These are phyloP conservation scores for Isotomurus palustris DNA, from an alignment of 2,888 invertebrate species.

Conservation along the genomic window DNA sequence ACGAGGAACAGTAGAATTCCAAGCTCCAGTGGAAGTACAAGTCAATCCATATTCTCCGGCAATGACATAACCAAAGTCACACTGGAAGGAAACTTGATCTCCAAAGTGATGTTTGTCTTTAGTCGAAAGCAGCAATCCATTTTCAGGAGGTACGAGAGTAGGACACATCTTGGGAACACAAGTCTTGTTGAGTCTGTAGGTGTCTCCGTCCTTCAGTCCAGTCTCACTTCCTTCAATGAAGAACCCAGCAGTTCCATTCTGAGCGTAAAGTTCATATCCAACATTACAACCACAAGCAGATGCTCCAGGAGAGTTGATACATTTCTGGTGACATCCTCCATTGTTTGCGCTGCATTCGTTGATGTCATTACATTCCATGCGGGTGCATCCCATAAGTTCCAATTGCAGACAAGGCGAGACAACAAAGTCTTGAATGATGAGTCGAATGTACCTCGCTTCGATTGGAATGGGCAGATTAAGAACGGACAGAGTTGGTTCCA, in stretches of 20 bases:
- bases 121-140: constrained; percentile 76
- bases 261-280: constrained; percentile 80
- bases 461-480: constrained; percentile 84
- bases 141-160: constrained; percentile 68
- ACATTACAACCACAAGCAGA: constrained; percentile 84
- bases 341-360: constrained; percentile 82
- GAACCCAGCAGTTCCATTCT: constrained; percentile 87
- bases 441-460: constrained; percentile 80
- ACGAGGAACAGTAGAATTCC: constrained; percentile 90
- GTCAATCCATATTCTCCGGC: constrained; percentile 77
- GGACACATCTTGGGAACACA: constrained; percentile 93
- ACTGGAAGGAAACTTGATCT: constrained; percentile 84
- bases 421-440: constrained; percentile 79
- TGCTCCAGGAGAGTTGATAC: constrained; percentile 81
- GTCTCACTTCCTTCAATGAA: constrained; percentile 73
- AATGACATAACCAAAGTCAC: constrained; percentile 90
- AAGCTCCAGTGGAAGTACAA: constrained; percentile 82
- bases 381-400: constrained; percentile 70
- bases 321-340: constrained; percentile 90
- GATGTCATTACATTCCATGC: constrained; percentile 80
- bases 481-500: constrained; percentile 85
- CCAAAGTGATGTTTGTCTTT: constrained; percentile 81
- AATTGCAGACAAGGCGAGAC: constrained; percentile 83
- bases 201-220: constrained; percentile 82
- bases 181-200: constrained; percentile 84